Evolutionary conservation across 30 jellyfish, hydroid and myxozoan genomes (phyloP).

Genomic region (Aurelia sp.): DNA sequence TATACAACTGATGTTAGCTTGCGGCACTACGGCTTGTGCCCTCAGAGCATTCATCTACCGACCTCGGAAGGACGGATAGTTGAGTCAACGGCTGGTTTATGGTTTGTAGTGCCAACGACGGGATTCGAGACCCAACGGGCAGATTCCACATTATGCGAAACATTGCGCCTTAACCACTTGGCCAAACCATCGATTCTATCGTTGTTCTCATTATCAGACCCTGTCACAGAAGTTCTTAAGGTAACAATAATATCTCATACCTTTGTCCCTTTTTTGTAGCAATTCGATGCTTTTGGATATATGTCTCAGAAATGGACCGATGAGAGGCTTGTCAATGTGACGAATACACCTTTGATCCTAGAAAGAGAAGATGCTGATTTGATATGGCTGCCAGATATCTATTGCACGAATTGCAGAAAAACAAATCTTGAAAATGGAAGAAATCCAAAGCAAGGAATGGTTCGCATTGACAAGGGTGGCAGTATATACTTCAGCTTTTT

Average conservation of each 20-base stretch:
- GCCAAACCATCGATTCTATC: no score
- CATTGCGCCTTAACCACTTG: no score
- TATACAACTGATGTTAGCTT: no score
- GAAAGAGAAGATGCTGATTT: constrained; percentile 20
- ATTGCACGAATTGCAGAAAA: constrained; percentile 58
- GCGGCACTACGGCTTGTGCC: no score
- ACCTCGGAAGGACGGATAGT: no score
- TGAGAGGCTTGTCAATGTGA: constrained; percentile 25
- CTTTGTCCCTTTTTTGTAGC: constrained; percentile 13
- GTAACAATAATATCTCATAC: background rate
- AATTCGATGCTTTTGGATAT: constrained; percentile 44
- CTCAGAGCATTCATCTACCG: no score
- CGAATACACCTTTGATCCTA: constrained; percentile 24
- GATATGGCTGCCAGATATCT: constrained; percentile 66
- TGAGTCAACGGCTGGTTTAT: no score
- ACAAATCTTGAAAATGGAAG: constrained; percentile 41
- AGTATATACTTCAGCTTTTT: constrained; percentile 27
- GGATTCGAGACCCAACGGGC: no score
- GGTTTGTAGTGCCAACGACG: no score
- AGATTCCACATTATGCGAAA: no score
- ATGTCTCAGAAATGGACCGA: constrained; percentile 62
- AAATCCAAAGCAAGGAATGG: constrained; percentile 39
- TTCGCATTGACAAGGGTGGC: constrained; percentile 20
- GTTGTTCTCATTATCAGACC: no score
- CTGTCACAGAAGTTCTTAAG: no score